Base-by-base conservation (phyloP, 2,113 vertebrate species). In the Sorex fumeus region DNA sequence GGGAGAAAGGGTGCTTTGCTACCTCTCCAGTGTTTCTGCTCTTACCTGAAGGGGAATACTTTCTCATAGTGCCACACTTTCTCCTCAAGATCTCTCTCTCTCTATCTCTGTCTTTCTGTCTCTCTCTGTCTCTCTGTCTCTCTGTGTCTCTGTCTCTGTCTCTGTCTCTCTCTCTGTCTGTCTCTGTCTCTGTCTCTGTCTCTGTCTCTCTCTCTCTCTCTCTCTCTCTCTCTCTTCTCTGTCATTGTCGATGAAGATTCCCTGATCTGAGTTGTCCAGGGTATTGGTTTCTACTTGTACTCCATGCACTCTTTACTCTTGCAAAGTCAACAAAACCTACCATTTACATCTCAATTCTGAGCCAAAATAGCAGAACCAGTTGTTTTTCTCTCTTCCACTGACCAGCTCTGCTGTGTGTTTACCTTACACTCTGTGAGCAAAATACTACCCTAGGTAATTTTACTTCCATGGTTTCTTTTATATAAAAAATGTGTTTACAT, bases 401-500 rank as follows among this genome's bases (percentile, higher is more conserved):
- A n/a, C 11, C 1, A 36, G 2, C 16, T 11, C 30, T 1, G 18
- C 57, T 60, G 19, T 4, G 47, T 60, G 18, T 21, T 60, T 60
- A 3, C 57, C 21, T 19, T 60, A 60, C 57, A 60, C 6, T 3
- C 57, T 60, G 21, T 60, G 21, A 82, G 23, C 70, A n/a, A 43
- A 79, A 83, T 1, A 12, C 34, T 91, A n/a, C 81, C 11, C 13
- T 40, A 9, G 19, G 43, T 19, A 50, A 60, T 76, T 6, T 76
- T 6, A 28, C 12, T 64, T 70, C 25, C 18, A 62, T 89, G 28
- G 5, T 64, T 91, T 78, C 50, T 47, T 91, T 86, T 43, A 45
- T 43, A 62, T 30, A 36, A 81, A 66, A 81, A 66, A 21, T 88
- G 67, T 28, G 57, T 76, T 81, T 92, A 45, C 45, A 6, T 78